Conservation (phyloP, 2,797 vertebrate genomes). For the Tragelaphus oryx region DNA sequence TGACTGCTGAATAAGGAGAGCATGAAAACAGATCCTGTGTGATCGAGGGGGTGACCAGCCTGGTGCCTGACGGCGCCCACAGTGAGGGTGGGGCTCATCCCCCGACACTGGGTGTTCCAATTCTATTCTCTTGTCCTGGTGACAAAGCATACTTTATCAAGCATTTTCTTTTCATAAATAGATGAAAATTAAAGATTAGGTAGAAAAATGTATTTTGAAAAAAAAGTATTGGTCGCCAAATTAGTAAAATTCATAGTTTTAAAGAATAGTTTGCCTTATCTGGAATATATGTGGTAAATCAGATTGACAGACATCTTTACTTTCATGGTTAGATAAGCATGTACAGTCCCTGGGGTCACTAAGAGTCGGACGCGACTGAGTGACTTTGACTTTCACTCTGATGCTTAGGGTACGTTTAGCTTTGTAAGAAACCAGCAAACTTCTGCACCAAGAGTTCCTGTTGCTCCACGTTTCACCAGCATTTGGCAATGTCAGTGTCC, state of each 20-base stretch:
- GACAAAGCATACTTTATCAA: neutral
- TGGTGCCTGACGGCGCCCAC: accelerated
- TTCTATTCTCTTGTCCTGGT: neutral
- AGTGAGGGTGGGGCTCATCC: accelerated
- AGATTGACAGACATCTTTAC: neutral
- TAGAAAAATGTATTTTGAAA: neutral
- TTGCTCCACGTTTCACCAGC: neutral
- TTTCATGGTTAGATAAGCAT: neutral
- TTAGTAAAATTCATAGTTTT: neutral
- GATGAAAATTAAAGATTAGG: neutral
- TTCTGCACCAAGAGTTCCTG: neutral
- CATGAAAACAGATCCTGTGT: neutral
- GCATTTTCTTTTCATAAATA: neutral
- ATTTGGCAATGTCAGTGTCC: neutral
- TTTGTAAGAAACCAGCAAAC: neutral
- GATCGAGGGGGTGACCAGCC: neutral
- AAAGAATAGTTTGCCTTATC: neutral
- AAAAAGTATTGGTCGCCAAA: neutral
- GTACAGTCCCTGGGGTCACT: neutral
- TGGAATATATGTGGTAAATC: neutral
- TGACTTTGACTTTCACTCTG: neutral
- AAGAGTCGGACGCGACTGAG: neutral
- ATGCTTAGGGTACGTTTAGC: neutral
- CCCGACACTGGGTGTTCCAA: too few relatives aligned
- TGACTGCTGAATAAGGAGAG: neutral